Percentiles rank a stretch among this genome's conserved stretches.
These are phyloP conservation scores for Smutsia gigantea DNA, from an alignment of 2,797 vertebrate species.

Conservation along the genomic window DNA sequence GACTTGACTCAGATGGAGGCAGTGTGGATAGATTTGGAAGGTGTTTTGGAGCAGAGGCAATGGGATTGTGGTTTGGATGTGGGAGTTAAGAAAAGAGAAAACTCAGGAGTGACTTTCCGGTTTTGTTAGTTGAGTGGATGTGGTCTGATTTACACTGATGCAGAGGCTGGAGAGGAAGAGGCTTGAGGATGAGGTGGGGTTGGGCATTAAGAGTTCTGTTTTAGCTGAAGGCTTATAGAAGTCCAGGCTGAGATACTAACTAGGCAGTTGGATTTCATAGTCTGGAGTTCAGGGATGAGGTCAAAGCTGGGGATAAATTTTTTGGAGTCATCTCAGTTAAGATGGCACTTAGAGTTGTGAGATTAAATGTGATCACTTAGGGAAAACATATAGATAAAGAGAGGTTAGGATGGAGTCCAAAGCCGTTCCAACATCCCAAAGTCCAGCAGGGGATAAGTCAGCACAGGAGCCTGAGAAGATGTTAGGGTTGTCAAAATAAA, in stretches of 20 bases:
- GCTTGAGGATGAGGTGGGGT: background rate
- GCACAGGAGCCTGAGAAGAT: background rate
- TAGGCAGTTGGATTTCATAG: background rate
- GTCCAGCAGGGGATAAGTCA: background rate
- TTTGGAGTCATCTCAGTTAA: background rate
- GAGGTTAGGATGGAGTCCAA: background rate
- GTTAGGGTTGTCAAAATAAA: background rate
- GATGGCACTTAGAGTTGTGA: background rate
- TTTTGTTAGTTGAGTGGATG: background rate
- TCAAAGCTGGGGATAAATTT: background rate
- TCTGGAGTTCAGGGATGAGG: background rate
- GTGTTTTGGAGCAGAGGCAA: background rate
- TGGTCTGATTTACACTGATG: background rate
- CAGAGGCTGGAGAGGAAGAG: background rate
- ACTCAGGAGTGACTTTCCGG: background rate
- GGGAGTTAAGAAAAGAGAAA: background rate
- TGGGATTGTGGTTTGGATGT: background rate
- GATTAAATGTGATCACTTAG: background rate
- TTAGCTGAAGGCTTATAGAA: background rate
- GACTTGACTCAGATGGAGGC: no score
- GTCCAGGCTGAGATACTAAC: background rate
- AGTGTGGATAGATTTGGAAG: background rate
- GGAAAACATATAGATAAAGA: background rate
- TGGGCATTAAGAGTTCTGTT: background rate
- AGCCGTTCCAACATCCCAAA: background rate